Percentiles rank a stretch among this genome's conserved stretches.
These are phyloP conservation scores for Scomberomorus guttatus DNA, from an alignment of 2,797 vertebrate genomes.

Conservation along the genomic window DNA sequence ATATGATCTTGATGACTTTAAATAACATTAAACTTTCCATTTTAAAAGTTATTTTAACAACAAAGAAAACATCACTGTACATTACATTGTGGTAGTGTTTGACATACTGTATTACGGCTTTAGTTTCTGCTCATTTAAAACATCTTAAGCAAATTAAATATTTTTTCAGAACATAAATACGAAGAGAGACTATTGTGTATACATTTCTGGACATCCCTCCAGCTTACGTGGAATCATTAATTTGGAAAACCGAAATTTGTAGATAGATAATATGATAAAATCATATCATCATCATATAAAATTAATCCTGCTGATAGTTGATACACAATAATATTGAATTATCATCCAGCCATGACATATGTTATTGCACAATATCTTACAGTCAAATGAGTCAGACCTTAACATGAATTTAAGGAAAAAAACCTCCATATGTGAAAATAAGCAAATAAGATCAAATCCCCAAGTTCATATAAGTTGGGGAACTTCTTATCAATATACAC, in stretches of 20 bases:
- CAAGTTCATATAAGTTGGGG: background rate
- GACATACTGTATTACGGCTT: conserved; percentile 2
- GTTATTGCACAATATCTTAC: background rate
- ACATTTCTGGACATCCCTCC: too few relatives aligned
- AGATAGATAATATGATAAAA: background rate
- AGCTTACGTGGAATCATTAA: too few relatives aligned
- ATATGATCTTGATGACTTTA: background rate
- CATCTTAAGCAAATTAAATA: background rate
- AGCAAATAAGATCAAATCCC: background rate
- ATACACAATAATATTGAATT: too few relatives aligned
- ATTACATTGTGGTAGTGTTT: background rate
- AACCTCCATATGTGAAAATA: background rate
- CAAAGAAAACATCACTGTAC: background rate
- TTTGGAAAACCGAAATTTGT: too few relatives aligned
- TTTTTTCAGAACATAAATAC: conserved; percentile 12
- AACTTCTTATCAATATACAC: background rate
- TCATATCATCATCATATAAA: background rate
- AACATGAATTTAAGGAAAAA: background rate
- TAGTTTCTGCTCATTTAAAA: conserved; percentile 3
- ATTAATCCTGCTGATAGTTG: background rate
- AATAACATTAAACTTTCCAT: too few relatives aligned
- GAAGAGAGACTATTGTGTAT: too few relatives aligned
- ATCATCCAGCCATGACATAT: too few relatives aligned
- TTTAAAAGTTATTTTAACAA: background rate
- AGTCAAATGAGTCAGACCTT: background rate